phyloP scores from a whole-genome alignment of 2,888 invertebrate species.

The Diabrotica balteata region DNA sequence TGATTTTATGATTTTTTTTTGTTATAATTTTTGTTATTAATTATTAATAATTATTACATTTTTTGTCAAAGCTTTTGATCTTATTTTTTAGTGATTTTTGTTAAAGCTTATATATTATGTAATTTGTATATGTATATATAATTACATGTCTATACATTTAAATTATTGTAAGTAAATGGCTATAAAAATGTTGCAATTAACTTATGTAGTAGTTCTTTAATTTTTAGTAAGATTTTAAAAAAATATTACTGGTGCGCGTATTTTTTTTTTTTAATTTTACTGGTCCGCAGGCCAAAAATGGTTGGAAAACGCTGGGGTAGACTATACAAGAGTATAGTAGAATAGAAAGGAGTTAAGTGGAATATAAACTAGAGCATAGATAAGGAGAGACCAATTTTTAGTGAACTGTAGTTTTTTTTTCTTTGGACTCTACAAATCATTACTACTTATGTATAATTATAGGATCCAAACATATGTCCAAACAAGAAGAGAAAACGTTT shows the following conservation, averaged over 20 bases:
- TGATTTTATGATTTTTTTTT: background rate
- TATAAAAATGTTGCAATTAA: background rate
- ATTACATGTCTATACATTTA: conserved; percentile 1
- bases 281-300: conserved; percentile 3
- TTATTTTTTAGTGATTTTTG: conserved; percentile 6
- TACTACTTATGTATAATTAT: no score
- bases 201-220: conserved; percentile 3
- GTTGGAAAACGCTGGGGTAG: conserved; percentile 4
- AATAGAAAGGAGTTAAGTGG: no score
- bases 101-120: background rate
- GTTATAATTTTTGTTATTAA: background rate
- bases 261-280: conserved; percentile 5
- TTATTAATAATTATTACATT: background rate
- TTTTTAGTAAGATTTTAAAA: background rate
- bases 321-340: no score
- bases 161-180: conserved; percentile 1
- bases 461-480: no score
- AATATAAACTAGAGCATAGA: no score
- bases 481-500: no score
- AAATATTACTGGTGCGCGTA: conserved; percentile 7
- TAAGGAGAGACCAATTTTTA: no score
- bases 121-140: conserved; percentile 3
- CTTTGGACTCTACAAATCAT: no score
- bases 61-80: conserved; percentile 3
- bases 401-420: no score